These are phyloP conservation scores for Bombus fervidus DNA, from an alignment of 1,140 invertebrate genomes.

Conservation along the genomic window DNA sequence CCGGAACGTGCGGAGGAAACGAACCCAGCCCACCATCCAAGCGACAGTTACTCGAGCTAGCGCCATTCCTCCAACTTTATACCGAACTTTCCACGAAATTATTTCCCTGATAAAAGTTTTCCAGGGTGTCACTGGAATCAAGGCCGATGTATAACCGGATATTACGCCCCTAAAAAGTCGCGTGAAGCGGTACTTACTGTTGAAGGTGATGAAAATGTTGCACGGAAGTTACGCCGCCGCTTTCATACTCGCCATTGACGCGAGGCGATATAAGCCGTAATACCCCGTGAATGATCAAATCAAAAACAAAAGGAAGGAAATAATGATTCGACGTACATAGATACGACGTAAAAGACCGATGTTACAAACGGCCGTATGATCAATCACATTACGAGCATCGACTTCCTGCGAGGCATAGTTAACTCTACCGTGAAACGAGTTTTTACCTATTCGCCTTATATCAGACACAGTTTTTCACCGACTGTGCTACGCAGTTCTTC, in stretches of 20 bases:
- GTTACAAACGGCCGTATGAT: no score
- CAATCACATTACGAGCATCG: not conserved
- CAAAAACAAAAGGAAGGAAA: not conserved
- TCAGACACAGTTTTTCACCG: not conserved
- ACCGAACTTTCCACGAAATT: conserved; percentile 62
- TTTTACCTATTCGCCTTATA: not conserved
- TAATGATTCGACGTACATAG: not conserved
- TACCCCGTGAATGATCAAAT: not conserved
- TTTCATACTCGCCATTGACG: not conserved
- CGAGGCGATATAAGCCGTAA: not conserved
- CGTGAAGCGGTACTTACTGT: conserved; percentile 35
- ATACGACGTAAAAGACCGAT: no score
- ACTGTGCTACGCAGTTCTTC: not conserved
- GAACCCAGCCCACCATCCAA: conserved; percentile 32
- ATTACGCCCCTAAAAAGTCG: conserved; percentile 56
- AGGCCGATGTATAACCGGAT: conserved; percentile 65
- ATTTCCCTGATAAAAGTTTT: conserved; percentile 70
- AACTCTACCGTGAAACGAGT: not conserved
- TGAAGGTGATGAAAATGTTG: conserved; percentile 20
- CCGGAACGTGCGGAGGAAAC: conserved; percentile 42
- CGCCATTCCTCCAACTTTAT: conserved; percentile 51
- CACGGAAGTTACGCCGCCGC: not conserved
- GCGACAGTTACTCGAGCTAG: conserved; percentile 41
- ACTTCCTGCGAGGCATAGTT: not conserved
- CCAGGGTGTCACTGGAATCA: conserved; percentile 57